Evolutionary conservation across 2,888 invertebrate genomes (phyloP), one percentile per base, ranked within the genome.

Genomic region (Oscheius sp.): DNA sequence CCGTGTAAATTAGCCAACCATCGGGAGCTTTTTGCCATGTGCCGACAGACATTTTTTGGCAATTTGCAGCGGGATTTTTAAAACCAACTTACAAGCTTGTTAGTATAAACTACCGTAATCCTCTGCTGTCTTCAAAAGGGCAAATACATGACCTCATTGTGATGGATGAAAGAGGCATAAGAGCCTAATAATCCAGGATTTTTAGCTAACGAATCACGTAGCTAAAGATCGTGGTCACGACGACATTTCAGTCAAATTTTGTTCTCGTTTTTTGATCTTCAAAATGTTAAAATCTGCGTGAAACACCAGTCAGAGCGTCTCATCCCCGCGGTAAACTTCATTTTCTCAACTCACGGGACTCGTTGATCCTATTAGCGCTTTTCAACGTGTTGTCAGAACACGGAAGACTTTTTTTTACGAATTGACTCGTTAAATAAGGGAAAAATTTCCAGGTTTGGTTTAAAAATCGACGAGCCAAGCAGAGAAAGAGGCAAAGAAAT

Each of bases 401-500:
- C 21, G 25, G 55, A 55, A 55, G 55, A 55, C 6, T 68, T 23
- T n/a, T 49, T 23, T 25, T 29, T 66, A 21, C 53, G n/a, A n/a
- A 29, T 3, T 9, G 9, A 6, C 3, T 6, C 9, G 35, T 35
- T 9, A 35, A 35, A 35, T 6, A 35, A 9, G 3, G 35, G 3
- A 35, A 3, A 35, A 9, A 35, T 35, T 70, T 74, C 9, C 74
- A 77, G 77, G 77, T 81, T 25, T 83, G 83, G 83, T 83, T 83
- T 76, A 83, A 83, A 56, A 83, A 83, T 46, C 78, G 83, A 6
- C 71, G 83, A 18, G 81, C 83, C 2, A 81, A 81, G 59, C 74
- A 80, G 59, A 52, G 81, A 18, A 83, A 83, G 55, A 56, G 81
- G 21, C 78, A 79, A 49, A 64, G 81, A 41, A 83, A 83, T 56